These are phyloP conservation scores for Atherinosoma microstoma DNA, from an alignment of 2,797 vertebrate species.

Conservation along the genomic window DNA sequence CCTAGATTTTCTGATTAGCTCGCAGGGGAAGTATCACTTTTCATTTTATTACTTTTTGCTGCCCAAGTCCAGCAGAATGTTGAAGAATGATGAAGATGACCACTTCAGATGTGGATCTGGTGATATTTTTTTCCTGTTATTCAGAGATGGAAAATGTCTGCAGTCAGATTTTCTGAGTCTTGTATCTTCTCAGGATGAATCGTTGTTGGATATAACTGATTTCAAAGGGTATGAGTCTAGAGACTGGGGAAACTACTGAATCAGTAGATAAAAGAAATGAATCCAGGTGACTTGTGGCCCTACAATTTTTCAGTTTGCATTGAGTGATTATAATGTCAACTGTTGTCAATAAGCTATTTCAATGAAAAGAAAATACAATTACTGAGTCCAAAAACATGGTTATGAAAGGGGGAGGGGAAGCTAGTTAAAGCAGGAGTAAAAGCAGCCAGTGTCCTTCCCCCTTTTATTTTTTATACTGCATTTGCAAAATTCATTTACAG, in stretches of 20 bases:
- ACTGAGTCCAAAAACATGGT: not conserved
- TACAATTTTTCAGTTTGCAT: not conserved
- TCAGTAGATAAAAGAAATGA: not conserved
- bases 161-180: not conserved
- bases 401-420: not conserved
- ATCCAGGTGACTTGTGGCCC: not conserved
- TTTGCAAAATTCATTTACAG: slow-evolving; percentile 3
- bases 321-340: not conserved
- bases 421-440: not conserved
- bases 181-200: not conserved
- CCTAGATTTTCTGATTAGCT: not conserved
- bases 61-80: not conserved
- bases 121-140: not conserved
- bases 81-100: not conserved
- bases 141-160: not conserved
- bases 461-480: not conserved
- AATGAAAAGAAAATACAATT: not conserved
- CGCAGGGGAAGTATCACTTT: too few species aligned
- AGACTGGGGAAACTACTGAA: not conserved
- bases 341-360: not conserved
- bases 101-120: not conserved
- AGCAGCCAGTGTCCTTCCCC: too few species aligned
- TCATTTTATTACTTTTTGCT: too few species aligned
- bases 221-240: not conserved
- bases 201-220: not conserved